Evolutionary conservation across 2,797 vertebrate species (phyloP), one percentile per base, ranked within the genome.

Genomic region (Cryptoblepharus egeriae): DNA sequence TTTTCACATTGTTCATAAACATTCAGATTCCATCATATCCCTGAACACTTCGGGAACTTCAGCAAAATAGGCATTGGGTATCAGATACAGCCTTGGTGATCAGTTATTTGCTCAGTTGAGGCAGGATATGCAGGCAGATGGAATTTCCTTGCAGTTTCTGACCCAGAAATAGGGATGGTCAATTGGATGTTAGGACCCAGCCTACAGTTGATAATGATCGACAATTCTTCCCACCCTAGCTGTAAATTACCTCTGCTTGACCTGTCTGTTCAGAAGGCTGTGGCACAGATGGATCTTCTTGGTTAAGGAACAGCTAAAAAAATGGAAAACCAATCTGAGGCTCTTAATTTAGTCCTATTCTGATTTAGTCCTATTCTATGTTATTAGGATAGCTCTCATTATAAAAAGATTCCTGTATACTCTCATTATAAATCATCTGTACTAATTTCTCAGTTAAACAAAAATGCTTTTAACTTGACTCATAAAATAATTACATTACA

Each of bases 401-500:
- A 2, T 16, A 74, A 49, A 49, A 12, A 49, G 45, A 49, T 81
- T 37, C 72, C 88, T 77, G 55, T 82, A 1, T 24, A n/a, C 13
- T 79, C 75, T 32, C 71, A 81, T 85, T 81, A 60, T 49, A 89
- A 85, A 89, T 92, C 72, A 77, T n/a, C 35, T 22, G 2, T 32
- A 82, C 84, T 89, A 67, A 75, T 91, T 90, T 88, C 81, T 80
- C 72, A 42, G 42, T 87, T 88, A 37, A 90, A 81, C 79, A 80
- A 87, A 77, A 68, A 30, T 32, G 60, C 45, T 67, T 60, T 92
- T 90, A 93, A 85, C 84, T 72, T 70, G 76, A 88, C 95, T 96
- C 96, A 97, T 97, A 97, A 97, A 96, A 96, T 93, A 91, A 95
- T 96, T 97, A 97, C 96, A 96, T 97, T 96, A 97, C 94, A 96